phyloP scores from a whole-genome alignment of 2,113 vertebrate genomes.

The Lynx canadensis region DNA sequence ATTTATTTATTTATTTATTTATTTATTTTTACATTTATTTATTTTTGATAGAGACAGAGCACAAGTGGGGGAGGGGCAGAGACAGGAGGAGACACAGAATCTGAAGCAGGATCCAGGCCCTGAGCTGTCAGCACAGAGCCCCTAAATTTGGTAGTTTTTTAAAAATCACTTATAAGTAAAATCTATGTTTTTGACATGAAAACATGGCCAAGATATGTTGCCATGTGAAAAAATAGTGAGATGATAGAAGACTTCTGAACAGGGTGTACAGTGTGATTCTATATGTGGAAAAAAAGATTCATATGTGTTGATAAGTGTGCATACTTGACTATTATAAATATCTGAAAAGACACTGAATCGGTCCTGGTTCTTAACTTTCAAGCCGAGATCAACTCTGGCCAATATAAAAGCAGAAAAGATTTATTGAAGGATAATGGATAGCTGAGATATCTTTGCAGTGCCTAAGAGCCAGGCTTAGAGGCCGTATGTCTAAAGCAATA shows the following conservation, averaged over 20 bases:
- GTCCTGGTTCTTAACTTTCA: not conserved
- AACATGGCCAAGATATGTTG: not conserved
- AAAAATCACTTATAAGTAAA: not conserved
- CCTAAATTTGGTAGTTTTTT: not conserved
- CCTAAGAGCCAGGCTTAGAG: not conserved
- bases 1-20: not conserved
- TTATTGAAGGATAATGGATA: not conserved
- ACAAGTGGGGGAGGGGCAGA: too few relatives aligned
- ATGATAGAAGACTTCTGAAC: not conserved
- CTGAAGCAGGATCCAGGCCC: too few relatives aligned
- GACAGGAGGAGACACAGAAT: too few relatives aligned
- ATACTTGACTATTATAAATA: not conserved
- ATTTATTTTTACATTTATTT: too few relatives aligned
- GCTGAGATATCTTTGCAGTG: not conserved
- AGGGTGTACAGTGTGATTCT: not conserved
- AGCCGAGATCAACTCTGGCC: not conserved
- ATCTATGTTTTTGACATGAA: conserved; percentile 10
- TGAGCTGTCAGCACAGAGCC: too few relatives aligned
- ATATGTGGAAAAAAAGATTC: not conserved
- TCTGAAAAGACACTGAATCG: not conserved
- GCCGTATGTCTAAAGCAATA: not conserved
- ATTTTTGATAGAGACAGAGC: too few relatives aligned
- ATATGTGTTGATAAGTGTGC: not conserved
- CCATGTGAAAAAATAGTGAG: not conserved
- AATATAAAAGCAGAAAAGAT: not conserved